These are phyloP conservation scores for Carpatolechia fugitivella DNA, from an alignment of 2,888 invertebrate genomes.

Conservation along the genomic window DNA sequence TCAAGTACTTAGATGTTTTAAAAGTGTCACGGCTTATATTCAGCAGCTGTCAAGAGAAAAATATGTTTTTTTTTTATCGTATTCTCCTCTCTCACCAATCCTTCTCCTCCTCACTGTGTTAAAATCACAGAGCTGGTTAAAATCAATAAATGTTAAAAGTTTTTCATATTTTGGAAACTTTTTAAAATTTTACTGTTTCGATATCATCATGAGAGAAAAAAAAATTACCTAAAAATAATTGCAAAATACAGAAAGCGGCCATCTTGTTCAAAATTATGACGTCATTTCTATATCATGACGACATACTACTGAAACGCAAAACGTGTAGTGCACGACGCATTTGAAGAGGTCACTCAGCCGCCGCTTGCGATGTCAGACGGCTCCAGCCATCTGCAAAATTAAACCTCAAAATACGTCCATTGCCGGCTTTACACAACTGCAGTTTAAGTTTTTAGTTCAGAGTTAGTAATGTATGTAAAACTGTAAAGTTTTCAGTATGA, in stretches of 20 bases:
- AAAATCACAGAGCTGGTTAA: no score
- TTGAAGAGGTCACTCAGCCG: slow-evolving; percentile 1
- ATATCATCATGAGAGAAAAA: no score
- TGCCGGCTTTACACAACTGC: not conserved
- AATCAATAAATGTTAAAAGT: no score
- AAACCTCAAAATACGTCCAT: not conserved
- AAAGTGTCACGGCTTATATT: no score
- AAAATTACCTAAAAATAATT: no score
- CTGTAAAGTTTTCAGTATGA: not conserved
- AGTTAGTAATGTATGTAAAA: not conserved
- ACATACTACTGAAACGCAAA: not conserved
- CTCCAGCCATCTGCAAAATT: not conserved
- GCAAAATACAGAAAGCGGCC: not conserved
- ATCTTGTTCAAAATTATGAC: not conserved
- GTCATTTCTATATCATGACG: not conserved
- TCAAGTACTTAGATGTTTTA: no score
- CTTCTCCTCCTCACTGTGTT: no score
- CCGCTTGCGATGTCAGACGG: not conserved
- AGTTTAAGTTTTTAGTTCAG: not conserved
- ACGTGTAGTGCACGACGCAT: not conserved
- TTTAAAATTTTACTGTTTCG: no score
- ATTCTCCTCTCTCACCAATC: no score
- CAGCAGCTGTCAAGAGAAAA: no score
- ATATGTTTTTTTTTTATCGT: no score
- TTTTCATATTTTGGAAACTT: no score